These are phyloP conservation scores for Hephaestus fuliginosus DNA, from an alignment of 2,797 vertebrate genomes.

Conservation along the genomic window DNA sequence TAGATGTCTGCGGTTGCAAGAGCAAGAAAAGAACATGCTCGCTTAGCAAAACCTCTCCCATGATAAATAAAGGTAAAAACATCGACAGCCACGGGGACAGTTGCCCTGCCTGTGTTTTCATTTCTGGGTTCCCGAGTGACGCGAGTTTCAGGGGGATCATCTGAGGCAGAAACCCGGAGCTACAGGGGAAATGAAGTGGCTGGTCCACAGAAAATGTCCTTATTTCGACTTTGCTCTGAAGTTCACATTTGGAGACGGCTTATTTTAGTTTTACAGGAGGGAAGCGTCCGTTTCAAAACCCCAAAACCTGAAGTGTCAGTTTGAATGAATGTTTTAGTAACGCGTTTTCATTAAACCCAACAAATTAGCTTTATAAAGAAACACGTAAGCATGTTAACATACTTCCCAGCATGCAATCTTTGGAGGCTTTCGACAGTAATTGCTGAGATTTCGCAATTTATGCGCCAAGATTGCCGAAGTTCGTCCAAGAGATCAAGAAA, in stretches of 20 bases:
- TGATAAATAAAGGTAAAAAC: slow-evolving; percentile 63
- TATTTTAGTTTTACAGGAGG: not conserved
- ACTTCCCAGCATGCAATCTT: not conserved
- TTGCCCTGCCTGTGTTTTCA: slow-evolving; percentile 31
- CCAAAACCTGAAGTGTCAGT: not conserved
- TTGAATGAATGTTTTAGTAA: not conserved
- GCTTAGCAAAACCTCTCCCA: slow-evolving; percentile 54
- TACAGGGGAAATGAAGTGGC: slow-evolving; percentile 30
- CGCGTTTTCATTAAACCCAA: no score
- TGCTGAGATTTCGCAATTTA: no score
- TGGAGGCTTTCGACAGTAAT: no score
- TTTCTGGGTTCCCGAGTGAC: slow-evolving; percentile 35
- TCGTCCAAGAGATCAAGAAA: not conserved
- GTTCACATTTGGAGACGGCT: slow-evolving; percentile 3
- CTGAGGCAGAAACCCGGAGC: slow-evolving; percentile 28
- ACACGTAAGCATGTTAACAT: not conserved
- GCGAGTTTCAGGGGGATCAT: slow-evolving; percentile 49
- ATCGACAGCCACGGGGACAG: slow-evolving; percentile 49
- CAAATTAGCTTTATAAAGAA: no score
- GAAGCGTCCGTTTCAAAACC: not conserved
- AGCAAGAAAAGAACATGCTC: slow-evolving; percentile 60
- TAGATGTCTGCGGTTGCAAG: slow-evolving; percentile 40
- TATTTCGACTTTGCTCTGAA: slow-evolving; percentile 29
- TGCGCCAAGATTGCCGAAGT: no score
- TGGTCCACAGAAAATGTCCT: slow-evolving; percentile 28